These are phyloP conservation scores for Didymodactylos carnosus DNA, from an alignment of 2,888 invertebrate genomes.

Conservation along the genomic window DNA sequence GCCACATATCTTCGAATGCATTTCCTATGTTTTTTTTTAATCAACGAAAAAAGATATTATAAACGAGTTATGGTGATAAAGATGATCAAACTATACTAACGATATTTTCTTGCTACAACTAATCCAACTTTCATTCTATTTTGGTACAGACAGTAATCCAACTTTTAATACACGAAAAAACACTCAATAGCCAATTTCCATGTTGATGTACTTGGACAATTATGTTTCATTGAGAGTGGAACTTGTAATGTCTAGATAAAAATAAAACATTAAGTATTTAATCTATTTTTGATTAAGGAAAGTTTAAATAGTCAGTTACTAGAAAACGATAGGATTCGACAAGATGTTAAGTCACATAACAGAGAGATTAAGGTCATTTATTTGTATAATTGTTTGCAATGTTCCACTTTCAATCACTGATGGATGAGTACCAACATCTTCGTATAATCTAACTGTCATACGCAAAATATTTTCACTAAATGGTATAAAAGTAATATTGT, in stretches of 20 bases:
- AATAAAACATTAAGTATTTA: not conserved
- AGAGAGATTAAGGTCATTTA: too few species aligned
- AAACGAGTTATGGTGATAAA: too few species aligned
- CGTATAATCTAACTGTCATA: constrained; percentile 54
- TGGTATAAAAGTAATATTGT: constrained; percentile 56
- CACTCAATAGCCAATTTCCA: constrained; percentile 15
- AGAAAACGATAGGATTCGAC: too few species aligned
- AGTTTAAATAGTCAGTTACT: too few species aligned
- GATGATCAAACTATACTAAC: not conserved
- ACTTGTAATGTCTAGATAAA: constrained; percentile 4
- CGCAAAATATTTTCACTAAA: constrained; percentile 61
- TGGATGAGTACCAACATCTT: constrained; percentile 49
- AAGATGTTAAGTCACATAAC: too few species aligned
- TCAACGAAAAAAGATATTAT: too few species aligned
- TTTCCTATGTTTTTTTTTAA: too few species aligned
- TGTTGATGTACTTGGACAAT: constrained; percentile 12
- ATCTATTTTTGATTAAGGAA: too few species aligned
- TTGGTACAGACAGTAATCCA: too few species aligned
- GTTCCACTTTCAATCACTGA: constrained; percentile 19
- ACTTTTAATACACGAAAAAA: constrained; percentile 9
- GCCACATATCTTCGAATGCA: constrained; percentile 46
- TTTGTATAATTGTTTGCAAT: constrained; percentile 13
- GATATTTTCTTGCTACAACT: constrained; percentile 2
- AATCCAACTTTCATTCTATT: too few species aligned
- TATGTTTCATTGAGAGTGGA: constrained; percentile 11